phyloP scores from a whole-genome alignment of 1,140 invertebrate genomes.

The Cardiocondyla obscurior region DNA sequence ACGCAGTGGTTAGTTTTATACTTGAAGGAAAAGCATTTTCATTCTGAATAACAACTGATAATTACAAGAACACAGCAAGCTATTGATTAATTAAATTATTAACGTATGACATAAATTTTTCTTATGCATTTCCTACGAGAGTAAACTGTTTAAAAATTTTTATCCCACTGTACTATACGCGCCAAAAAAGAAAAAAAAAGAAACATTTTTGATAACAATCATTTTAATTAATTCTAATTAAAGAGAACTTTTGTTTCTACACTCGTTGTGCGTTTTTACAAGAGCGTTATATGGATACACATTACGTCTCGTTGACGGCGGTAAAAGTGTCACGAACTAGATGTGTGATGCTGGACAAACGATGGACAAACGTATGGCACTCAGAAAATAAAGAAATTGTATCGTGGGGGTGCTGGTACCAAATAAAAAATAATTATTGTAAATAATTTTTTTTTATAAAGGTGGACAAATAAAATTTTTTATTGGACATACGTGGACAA shows the following conservation, averaged over 20 bases:
- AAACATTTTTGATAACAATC: not conserved
- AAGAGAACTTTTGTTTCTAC: not conserved
- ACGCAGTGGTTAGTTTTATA: not conserved
- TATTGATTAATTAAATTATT: not conserved
- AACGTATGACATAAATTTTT: slow-evolving; percentile 2
- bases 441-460: no score
- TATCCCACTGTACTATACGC: not conserved
- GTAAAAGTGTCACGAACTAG: slow-evolving; percentile 64
- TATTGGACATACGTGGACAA: no score
- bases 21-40: slow-evolving; percentile 5
- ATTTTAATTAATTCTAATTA: not conserved
- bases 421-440: no score
- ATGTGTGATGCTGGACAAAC: no score
- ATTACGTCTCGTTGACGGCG: slow-evolving; percentile 39
- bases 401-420: no score
- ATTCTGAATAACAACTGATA: slow-evolving; percentile 37
- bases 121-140: not conserved
- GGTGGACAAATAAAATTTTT: no score
- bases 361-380: no score
- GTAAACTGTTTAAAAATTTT: not conserved
- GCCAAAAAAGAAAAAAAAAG: not conserved
- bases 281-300: slow-evolving; percentile 13
- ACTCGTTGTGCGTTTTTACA: not conserved
- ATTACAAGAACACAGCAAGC: slow-evolving; percentile 7
- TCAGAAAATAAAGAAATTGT: no score